Evolutionary conservation across 1,140 invertebrate species (phyloP).

Genomic region (Papilio aristodemus): DNA sequence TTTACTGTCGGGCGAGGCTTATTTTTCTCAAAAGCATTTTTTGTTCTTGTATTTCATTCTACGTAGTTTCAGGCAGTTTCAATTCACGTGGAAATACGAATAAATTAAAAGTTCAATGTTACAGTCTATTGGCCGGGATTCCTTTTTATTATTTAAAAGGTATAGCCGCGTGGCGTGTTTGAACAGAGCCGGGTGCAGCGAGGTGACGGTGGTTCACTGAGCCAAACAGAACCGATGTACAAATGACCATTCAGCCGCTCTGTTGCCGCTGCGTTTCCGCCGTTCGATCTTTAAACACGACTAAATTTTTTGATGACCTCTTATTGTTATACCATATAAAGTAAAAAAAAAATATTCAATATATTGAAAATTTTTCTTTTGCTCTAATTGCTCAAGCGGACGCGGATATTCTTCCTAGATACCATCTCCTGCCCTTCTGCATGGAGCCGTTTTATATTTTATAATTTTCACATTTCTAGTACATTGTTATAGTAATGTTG

Average conservation of each 20-base stretch:
- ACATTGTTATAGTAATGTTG: too few relatives aligned
- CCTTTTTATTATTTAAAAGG: slow-evolving; percentile 18
- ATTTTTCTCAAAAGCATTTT: too few relatives aligned
- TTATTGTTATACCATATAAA: not conserved
- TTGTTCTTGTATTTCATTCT: not conserved
- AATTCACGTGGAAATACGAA: not conserved
- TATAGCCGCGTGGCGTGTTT: slow-evolving; percentile 22
- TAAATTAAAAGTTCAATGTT: not conserved
- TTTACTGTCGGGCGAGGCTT: too few relatives aligned
- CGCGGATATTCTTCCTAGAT: too few relatives aligned
- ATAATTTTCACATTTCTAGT: too few relatives aligned
- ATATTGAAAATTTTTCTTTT: too few relatives aligned
- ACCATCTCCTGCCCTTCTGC: too few relatives aligned
- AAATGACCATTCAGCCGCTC: slow-evolving; percentile 61
- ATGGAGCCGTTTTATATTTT: too few relatives aligned
- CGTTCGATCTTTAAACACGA: slow-evolving; percentile 29
- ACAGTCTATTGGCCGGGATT: not conserved
- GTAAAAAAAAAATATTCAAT: too few relatives aligned
- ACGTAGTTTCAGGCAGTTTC: not conserved
- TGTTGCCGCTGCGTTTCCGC: slow-evolving; percentile 53
- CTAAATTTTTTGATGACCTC: not conserved
- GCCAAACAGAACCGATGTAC: slow-evolving; percentile 55
- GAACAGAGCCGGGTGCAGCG: slow-evolving; percentile 37
- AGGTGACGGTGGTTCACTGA: slow-evolving; percentile 52
- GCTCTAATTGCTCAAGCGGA: too few relatives aligned